phyloP scores from a whole-genome alignment of 1,140 invertebrate species.

The Lethrus apterus region DNA sequence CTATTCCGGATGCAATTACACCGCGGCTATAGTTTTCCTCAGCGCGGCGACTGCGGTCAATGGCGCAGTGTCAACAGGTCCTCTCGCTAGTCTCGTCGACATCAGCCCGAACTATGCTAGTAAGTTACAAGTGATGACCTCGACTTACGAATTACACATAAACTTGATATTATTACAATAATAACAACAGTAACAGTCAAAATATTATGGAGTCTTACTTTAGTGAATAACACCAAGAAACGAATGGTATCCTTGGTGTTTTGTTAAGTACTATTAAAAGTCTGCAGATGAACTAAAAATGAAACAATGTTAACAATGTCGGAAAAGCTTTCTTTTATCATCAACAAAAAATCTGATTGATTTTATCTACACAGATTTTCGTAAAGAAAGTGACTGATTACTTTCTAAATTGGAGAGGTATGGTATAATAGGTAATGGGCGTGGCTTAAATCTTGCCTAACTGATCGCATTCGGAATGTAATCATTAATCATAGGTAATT shows the following conservation, averaged over 20 bases:
- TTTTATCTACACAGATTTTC: too few relatives aligned
- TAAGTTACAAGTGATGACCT: constrained; percentile 26
- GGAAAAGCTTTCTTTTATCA: too few relatives aligned
- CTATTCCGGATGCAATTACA: constrained; percentile 55
- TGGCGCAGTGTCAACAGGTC: constrained; percentile 59
- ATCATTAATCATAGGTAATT: too few relatives aligned
- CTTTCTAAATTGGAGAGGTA: too few relatives aligned
- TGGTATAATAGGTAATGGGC: too few relatives aligned
- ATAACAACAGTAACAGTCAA: constrained; percentile 5
- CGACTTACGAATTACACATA: not conserved
- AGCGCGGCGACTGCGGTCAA: constrained; percentile 53
- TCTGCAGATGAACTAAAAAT: not conserved
- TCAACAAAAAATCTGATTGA: too few relatives aligned
- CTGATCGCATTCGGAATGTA: too few relatives aligned
- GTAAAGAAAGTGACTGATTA: too few relatives aligned
- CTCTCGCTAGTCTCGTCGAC: constrained; percentile 55
- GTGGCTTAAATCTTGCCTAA: too few relatives aligned
- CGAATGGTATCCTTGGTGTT: not conserved
- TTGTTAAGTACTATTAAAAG: not conserved
- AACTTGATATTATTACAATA: not conserved
- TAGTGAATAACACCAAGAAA: too few relatives aligned
- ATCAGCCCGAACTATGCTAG: constrained; percentile 63
- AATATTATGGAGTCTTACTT: not conserved
- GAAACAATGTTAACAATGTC: not conserved
- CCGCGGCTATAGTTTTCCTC: constrained; percentile 52